A percentile compares a stretch with the other conserved stretches of the same genome.
These are phyloP conservation scores for Clarias magur DNA, from an alignment of 2,113 vertebrate genomes.

Conservation along the genomic window DNA sequence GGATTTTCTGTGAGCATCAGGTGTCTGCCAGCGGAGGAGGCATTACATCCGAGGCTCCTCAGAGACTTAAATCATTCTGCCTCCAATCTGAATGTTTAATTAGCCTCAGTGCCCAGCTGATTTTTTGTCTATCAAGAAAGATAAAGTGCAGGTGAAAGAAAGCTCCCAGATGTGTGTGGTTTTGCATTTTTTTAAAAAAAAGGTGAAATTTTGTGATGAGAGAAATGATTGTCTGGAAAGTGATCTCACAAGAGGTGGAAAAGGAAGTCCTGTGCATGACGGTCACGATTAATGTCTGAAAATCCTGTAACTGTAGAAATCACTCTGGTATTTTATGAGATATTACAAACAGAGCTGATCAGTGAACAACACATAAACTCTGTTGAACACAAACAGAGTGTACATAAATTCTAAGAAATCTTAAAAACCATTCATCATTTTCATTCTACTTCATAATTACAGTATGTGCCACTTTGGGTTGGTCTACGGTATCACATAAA, in stretches of 20 bases:
- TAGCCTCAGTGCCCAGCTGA: conserved; percentile 32
- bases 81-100: conserved; percentile 35
- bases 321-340: background rate
- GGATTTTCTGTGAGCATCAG: conserved; percentile 23
- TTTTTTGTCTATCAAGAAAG: conserved; percentile 37
- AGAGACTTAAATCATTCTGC: conserved; percentile 16
- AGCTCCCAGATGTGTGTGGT: background rate
- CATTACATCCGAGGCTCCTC: conserved; percentile 22
- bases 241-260: background rate
- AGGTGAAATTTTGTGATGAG: background rate
- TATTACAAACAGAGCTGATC: background rate
- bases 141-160: background rate
- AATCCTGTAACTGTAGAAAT: background rate
- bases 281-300: too few relatives aligned
- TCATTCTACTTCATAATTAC: too few relatives aligned
- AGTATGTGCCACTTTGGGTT: too few relatives aligned
- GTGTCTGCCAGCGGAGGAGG: conserved; percentile 22
- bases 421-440: too few relatives aligned
- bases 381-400: too few relatives aligned
- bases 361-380: background rate
- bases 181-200: conserved; percentile 3
- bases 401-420: too few relatives aligned
- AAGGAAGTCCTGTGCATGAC: background rate
- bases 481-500: too few relatives aligned
- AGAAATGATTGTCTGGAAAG: conserved; percentile 6